Evolutionary conservation across 2,113 vertebrate species (phyloP), one percentile per base, ranked within the genome.

Genomic region (Daphoenositta chrysoptera): DNA sequence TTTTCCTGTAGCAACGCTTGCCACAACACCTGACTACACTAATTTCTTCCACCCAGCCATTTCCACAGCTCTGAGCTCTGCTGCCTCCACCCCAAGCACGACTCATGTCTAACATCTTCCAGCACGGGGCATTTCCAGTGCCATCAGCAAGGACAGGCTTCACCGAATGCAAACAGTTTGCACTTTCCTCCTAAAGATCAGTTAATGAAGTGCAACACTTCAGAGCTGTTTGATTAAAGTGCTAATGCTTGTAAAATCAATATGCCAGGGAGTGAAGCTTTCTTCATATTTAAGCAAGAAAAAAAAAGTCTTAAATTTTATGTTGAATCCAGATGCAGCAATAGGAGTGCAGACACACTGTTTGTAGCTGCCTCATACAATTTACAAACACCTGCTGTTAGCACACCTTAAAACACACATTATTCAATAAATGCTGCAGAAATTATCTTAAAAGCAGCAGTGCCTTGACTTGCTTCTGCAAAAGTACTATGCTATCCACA

Each of bases 191-290:
- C 57, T 81, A 45, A 86, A 92, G 93, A 89, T 42, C 83, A 75
- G 23, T 60, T 94, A 94, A 97, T 94, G 90, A 93, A 94, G 69
- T 91, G 80, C 77, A 94, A 94, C 90, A 89, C 70, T 84, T 92
- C 73, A 87, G 48, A 50, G 78, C 48, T 96, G 77, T 83, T 96
- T 95, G 87, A 95, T 87, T 92, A 94, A 96, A 91, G 77, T 77
- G 80, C 72, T 66, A 51, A 89, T 21, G 39, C 65, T 51, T 65
- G 65, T n/a, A 63, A 89, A 96, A 94, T 91, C 91, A 72, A 95
- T 91, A 82, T 3, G 26, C 58, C 9, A 44, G 53, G 21, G 40
- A 87, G 73, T 8, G 14, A 83, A 84, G 63, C 57, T 69, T 78
- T 47, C 77, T 76, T 93, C 61, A 40, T 60, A 77, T 90, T 57